phyloP scores from a whole-genome alignment of 2,888 invertebrate genomes.

The Orthosia gracilis region DNA sequence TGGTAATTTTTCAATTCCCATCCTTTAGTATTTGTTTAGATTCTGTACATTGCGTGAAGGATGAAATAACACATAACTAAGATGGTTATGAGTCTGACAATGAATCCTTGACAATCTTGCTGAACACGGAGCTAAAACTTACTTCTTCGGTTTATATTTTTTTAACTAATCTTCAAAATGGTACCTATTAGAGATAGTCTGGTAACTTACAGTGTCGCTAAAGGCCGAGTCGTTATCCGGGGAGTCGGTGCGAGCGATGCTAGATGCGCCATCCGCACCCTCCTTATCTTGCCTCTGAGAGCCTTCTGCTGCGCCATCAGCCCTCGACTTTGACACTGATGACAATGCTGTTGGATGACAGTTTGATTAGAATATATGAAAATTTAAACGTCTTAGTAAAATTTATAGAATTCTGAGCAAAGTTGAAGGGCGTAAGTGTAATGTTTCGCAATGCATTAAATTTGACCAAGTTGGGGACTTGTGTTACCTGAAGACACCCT shows the following conservation, averaged over 20 bases:
- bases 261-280: constrained; percentile 81
- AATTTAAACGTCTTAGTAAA: background rate
- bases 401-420: too few relatives aligned
- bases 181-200: background rate
- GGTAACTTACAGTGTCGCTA: constrained; percentile 97
- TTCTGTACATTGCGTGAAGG: background rate
- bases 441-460: background rate
- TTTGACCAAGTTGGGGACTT: background rate
- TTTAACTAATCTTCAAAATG: background rate
- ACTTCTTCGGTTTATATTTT: background rate
- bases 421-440: background rate
- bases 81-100: background rate
- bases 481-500: constrained; percentile 83
- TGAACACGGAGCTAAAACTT: background rate
- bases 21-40: background rate
- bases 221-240: constrained; percentile 99
- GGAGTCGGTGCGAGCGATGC: constrained; percentile 94
- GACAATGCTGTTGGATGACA: constrained; percentile 70
- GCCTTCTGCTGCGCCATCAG: constrained; percentile 70
- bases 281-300: constrained; percentile 81
- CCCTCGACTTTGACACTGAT: constrained; percentile 76
- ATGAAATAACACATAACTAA: background rate
- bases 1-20: too few relatives aligned
- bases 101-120: background rate
- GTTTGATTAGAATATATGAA: background rate